phyloP scores from a whole-genome alignment of 2,113 vertebrate genomes.

The Mobula birostris region DNA sequence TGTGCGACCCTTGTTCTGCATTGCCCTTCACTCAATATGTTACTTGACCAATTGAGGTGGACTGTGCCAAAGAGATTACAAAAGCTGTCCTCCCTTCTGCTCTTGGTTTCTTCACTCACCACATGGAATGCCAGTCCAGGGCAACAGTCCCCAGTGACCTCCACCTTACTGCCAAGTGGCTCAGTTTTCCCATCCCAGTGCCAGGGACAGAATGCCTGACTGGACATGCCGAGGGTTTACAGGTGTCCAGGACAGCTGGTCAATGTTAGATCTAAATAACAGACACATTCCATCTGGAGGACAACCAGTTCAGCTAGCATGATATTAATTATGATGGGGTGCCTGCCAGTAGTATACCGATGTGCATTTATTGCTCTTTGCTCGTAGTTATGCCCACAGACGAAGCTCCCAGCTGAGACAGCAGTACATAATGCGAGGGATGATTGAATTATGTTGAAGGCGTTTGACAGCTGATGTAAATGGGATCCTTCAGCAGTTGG shows the following conservation, averaged over 20 bases:
- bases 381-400: not conserved
- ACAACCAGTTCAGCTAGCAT: not conserved
- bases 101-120: not conserved
- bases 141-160: not conserved
- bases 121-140: not conserved
- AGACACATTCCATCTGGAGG: not conserved
- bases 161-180: not conserved
- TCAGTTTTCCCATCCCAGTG: not conserved
- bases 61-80: not conserved
- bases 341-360: not conserved
- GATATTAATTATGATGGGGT: not conserved
- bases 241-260: not conserved
- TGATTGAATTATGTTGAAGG: slow-evolving; percentile 11
- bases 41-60: not conserved
- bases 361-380: not conserved
- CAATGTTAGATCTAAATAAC: not conserved
- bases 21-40: not conserved
- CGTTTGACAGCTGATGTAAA: not conserved
- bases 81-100: not conserved
- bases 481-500: not conserved
- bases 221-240: not conserved
- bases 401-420: not conserved
- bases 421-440: not conserved
- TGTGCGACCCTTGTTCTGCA: not conserved
- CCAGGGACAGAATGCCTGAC: not conserved